Conservation (phyloP, 1,140 invertebrate genomes). For the Drosophila baimaii region DNA sequence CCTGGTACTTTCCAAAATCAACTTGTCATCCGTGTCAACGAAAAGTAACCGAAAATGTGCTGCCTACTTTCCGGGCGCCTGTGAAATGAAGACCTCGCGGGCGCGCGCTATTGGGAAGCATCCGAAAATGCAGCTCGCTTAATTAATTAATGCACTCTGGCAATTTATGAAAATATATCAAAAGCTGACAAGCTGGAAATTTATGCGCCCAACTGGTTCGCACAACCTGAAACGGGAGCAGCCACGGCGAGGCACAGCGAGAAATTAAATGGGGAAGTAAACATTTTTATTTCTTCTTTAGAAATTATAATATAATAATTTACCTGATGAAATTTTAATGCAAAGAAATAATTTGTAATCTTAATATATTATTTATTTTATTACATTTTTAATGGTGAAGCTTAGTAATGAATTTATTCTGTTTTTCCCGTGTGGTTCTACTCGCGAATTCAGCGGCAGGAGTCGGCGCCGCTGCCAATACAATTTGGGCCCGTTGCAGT, state of each 20-base stretch:
- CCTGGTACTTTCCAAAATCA: background rate
- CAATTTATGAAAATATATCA: conserved; percentile 84
- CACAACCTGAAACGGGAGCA: conserved; percentile 62
- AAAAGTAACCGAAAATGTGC: conserved; percentile 13
- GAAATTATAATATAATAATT: too few species aligned
- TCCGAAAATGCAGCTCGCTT: conserved; percentile 62
- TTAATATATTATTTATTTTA: too few species aligned
- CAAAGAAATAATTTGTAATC: too few species aligned
- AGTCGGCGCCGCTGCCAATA: conserved; percentile 53
- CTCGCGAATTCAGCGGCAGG: conserved; percentile 14
- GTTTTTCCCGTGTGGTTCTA: background rate
- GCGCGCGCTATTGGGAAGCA: background rate
- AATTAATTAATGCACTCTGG: conserved; percentile 83
- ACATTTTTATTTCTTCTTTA: background rate
- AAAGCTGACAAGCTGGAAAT: conserved; percentile 83
- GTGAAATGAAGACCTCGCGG: conserved; percentile 24
- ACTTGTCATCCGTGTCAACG: conserved; percentile 5
- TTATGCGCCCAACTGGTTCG: conserved; percentile 72
- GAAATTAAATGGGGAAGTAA: background rate
- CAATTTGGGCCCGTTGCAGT: conserved; percentile 39
- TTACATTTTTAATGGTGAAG: background rate
- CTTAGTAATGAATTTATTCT: too few species aligned
- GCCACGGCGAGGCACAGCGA: background rate
- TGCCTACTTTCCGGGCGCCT: conserved; percentile 72
- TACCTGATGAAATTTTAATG: background rate